Evolutionary conservation across 1,140 invertebrate species (phyloP).

Genomic region (Leptopilina clavipes): DNA sequence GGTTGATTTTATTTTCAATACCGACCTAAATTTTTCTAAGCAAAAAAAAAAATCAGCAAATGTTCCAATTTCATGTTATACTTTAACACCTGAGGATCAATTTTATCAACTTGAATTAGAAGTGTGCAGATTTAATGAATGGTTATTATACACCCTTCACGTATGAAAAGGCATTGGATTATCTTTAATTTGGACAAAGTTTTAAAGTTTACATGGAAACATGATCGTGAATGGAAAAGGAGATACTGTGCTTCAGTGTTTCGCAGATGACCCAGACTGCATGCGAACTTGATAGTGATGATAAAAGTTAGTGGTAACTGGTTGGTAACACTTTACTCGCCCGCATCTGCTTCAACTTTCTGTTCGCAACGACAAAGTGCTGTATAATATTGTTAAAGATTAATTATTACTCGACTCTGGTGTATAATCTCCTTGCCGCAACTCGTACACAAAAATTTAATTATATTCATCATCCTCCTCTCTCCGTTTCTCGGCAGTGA

Average conservation of each 20-base stretch:
- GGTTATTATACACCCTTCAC: not conserved
- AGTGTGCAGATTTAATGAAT: not conserved
- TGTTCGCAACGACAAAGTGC: conserved; percentile 32
- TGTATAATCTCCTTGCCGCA: conserved; percentile 19
- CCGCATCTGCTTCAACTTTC: conserved; percentile 20
- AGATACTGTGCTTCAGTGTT: not conserved
- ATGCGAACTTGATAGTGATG: conserved; percentile 20
- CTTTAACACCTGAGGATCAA: too few relatives aligned
- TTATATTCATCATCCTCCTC: conserved; percentile 19
- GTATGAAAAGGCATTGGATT: not conserved
- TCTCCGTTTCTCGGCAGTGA: not conserved
- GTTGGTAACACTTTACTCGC: conserved; percentile 6
- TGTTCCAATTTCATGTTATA: too few relatives aligned
- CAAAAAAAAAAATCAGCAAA: too few relatives aligned
- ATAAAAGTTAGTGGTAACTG: conserved; percentile 33
- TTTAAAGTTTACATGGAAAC: not conserved
- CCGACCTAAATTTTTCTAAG: too few relatives aligned
- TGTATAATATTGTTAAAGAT: conserved; percentile 38
- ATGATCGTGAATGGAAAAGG: conserved; percentile 28
- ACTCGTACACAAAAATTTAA: conserved; percentile 26
- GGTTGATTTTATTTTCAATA: too few relatives aligned
- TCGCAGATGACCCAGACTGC: not conserved
- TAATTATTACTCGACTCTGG: conserved; percentile 36
- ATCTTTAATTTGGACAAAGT: not conserved
- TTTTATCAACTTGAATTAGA: too few relatives aligned